A percentile compares a stretch with the other conserved stretches of the same genome.
These are phyloP conservation scores for Lithophane socia DNA, from an alignment of 2,888 invertebrate species.

Conservation along the genomic window DNA sequence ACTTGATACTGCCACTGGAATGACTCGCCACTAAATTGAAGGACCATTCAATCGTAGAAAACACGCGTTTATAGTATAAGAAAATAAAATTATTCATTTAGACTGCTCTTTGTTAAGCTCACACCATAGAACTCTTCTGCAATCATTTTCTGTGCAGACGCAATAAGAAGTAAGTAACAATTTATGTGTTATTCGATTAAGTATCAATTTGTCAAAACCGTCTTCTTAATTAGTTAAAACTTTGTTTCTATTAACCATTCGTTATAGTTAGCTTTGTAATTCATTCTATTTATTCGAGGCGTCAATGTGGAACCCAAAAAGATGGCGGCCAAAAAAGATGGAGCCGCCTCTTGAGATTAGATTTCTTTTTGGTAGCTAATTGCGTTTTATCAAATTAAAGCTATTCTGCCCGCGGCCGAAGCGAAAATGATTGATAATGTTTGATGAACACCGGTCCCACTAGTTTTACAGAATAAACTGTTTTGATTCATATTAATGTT, in stretches of 20 bases:
- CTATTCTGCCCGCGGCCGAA: conserved; percentile 82
- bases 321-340: conserved; percentile 82
- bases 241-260: conserved; percentile 65
- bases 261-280: conserved; percentile 68
- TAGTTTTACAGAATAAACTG: conserved; percentile 90
- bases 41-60: conserved; percentile 73
- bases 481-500: conserved; percentile 86
- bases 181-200: conserved; percentile 46
- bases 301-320: conserved; percentile 81
- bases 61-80: conserved; percentile 61
- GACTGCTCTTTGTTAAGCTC: conserved; percentile 43
- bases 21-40: conserved; percentile 81
- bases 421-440: conserved; percentile 88
- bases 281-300: conserved; percentile 71
- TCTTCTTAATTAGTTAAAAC: conserved; percentile 50
- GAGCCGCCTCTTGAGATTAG: conserved; percentile 86
- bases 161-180: conserved; percentile 29
- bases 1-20: conserved; percentile 89
- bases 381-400: conserved; percentile 90
- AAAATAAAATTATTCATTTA: conserved; percentile 65
- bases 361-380: conserved; percentile 90
- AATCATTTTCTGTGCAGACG: conserved; percentile 37
- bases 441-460: conserved; percentile 83
- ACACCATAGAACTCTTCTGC: conserved; percentile 23
- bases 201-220: conserved; percentile 38